Conservation (phyloP, 1,140 invertebrate species). For the Cephus cinctus region DNA sequence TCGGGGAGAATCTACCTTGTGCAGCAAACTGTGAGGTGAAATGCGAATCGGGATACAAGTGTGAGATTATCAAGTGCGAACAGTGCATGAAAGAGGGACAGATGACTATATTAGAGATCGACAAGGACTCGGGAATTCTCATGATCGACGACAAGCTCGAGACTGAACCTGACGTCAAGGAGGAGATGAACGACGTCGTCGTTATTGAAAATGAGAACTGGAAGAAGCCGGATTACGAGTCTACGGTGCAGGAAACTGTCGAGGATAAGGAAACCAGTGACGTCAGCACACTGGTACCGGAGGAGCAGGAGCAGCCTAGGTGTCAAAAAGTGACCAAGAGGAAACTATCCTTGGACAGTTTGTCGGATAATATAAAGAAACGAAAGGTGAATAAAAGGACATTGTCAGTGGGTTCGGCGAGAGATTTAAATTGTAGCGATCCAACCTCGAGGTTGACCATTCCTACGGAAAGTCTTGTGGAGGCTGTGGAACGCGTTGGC, state of each 20-base stretch:
- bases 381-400: slow-evolving; percentile 45
- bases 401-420: slow-evolving; percentile 38
- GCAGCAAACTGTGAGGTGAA: slow-evolving; percentile 50
- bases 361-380: slow-evolving; percentile 40
- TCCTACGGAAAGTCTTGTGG: slow-evolving; percentile 14
- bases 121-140: slow-evolving; percentile 50
- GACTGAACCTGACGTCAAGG: slow-evolving; percentile 45
- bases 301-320: slow-evolving; percentile 51
- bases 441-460: slow-evolving; percentile 6
- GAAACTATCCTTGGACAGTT: slow-evolving; percentile 45
- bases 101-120: slow-evolving; percentile 48
- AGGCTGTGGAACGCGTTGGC: slow-evolving; percentile 7
- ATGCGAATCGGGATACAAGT: slow-evolving; percentile 49
- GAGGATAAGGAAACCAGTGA: slow-evolving; percentile 35
- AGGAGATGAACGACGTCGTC: slow-evolving; percentile 43
- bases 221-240: slow-evolving; percentile 50
- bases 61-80: slow-evolving; percentile 51
- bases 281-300: not conserved
- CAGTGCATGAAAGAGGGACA: slow-evolving; percentile 49
- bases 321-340: slow-evolving; percentile 56
- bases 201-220: slow-evolving; percentile 38
- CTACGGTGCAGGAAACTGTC: slow-evolving; percentile 41
- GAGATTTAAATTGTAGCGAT: slow-evolving; percentile 20
- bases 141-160: slow-evolving; percentile 49
- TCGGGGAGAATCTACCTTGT: slow-evolving; percentile 40